These are phyloP conservation scores for Indicator maculatus DNA, from an alignment of 2,113 vertebrate species.

Conservation along the genomic window DNA sequence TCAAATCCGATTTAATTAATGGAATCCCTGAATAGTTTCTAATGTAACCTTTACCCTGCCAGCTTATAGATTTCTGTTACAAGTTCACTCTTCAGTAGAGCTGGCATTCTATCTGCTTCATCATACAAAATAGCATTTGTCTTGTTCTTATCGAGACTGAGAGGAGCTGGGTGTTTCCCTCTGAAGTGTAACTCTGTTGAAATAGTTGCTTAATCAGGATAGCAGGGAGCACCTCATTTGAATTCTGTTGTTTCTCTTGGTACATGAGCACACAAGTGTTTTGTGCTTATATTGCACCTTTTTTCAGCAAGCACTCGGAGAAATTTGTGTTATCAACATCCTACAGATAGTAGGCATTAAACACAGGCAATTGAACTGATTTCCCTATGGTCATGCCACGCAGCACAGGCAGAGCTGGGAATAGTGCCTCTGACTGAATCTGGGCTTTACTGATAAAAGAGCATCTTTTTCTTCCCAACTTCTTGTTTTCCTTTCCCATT, in stretches of 20 bases:
- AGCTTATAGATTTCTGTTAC: neutral
- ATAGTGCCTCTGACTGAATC: neutral
- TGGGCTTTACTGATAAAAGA: neutral
- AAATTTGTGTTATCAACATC: neutral
- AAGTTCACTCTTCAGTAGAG: neutral
- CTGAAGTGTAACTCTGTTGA: neutral
- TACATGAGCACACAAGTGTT: neutral
- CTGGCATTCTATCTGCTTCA: neutral
- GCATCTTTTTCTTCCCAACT: neutral
- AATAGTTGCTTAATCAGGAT: neutral
- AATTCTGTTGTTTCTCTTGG: neutral
- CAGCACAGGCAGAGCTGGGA: neutral
- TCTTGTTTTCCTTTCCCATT: neutral
- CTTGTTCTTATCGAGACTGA: neutral
- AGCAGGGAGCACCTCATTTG: neutral
- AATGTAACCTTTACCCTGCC: neutral
- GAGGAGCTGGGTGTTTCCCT: neutral
- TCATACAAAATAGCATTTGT: neutral
- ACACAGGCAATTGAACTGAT: neutral
- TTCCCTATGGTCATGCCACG: neutral
- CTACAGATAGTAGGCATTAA: neutral
- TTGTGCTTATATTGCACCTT: neutral
- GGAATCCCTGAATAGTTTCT: neutral
- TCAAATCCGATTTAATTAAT: neutral
- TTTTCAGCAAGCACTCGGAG: neutral